Conservation (phyloP, 1,140 invertebrate species). For the Pseudomyrmex pallidus region DNA sequence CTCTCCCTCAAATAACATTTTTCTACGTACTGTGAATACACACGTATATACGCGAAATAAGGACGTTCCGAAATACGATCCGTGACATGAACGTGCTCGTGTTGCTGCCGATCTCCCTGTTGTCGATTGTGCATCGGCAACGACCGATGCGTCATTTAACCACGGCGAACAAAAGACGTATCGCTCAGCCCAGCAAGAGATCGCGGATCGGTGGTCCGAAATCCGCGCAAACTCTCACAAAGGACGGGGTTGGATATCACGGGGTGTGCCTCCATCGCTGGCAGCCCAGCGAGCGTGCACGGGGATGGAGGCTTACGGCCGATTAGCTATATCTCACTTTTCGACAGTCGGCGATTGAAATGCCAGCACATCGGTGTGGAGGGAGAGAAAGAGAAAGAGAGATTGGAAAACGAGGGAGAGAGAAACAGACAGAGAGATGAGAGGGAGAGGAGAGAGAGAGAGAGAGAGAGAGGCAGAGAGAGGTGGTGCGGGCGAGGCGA, state of each 20-base stretch:
- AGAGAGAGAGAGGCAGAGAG: background rate
- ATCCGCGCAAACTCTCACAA: conserved; percentile 44
- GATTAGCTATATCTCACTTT: conserved; percentile 70
- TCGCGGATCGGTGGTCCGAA: conserved; percentile 37
- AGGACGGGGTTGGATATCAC: conserved; percentile 46
- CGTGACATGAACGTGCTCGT: conserved; percentile 6
- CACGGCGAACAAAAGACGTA: conserved; percentile 50
- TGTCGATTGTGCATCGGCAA: background rate
- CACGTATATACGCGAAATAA: background rate
- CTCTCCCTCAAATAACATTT: background rate
- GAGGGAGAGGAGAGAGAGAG: too few species aligned
- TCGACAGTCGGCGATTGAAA: conserved; percentile 67
- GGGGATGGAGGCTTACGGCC: conserved; percentile 57
- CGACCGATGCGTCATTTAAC: conserved; percentile 44
- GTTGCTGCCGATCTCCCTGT: background rate
- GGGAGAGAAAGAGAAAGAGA: background rate
- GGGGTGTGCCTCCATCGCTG: conserved; percentile 26
- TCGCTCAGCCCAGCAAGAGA: conserved; percentile 25
- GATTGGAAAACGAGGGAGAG: background rate
- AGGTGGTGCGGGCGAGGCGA: background rate
- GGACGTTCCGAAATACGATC: conserved; percentile 17
- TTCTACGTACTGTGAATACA: background rate
- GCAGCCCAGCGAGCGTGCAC: conserved; percentile 6
- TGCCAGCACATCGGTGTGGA: conserved; percentile 20
- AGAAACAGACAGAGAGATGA: background rate